Evolutionary conservation across 2,888 invertebrate species (phyloP), one percentile per base, ranked within the genome.

Genomic region (Daptonema setosum): DNA sequence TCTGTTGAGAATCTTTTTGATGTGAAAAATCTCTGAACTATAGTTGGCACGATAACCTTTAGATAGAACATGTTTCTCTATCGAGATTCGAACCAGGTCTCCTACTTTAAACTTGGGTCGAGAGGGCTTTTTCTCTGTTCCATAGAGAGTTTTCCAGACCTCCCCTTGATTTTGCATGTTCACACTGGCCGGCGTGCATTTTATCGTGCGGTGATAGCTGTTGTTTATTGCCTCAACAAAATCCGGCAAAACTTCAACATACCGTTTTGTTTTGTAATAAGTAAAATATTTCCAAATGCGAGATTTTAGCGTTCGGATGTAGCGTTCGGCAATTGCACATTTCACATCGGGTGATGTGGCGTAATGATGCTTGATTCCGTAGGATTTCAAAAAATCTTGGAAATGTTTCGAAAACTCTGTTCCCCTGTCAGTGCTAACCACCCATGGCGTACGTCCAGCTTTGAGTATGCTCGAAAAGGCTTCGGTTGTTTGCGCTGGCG

Each of bases 31-130:
- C 24, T 55, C 55, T 28, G 28, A 8, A 14, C 28, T 48, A 24
- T 14, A 55, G 28, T 48, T 55, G 5, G 55, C n/a, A 8, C 52
- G 28, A 25, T 55, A 55, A 2, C 55, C 55, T 50, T 55, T 55
- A 2, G 24, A 3, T 5, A 55, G 24, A 5, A 5, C 8, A 24
- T 43, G 43, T 29, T 55, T 55, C 22, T 24, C 22, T 50, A 20
- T 50, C 20, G 24, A 28, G 20, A 55, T 48, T n/a, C 55, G 5
- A n/a, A 55, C 55, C 29, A 20, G 48, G 50, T 55, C 55, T 2
- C 55, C 54, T 5, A 43, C 22, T 22, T 52, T 30, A 5, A 52
- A 29, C 22, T 14, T 25, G 11, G 3, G 8, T 24, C 25, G 8
- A n/a, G n/a, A 3, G 3, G 3, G 3, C 5, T 3, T 5, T 8